These are phyloP conservation scores for Scarus forsteni DNA, from an alignment of 2,797 vertebrate genomes.

Conservation along the genomic window DNA sequence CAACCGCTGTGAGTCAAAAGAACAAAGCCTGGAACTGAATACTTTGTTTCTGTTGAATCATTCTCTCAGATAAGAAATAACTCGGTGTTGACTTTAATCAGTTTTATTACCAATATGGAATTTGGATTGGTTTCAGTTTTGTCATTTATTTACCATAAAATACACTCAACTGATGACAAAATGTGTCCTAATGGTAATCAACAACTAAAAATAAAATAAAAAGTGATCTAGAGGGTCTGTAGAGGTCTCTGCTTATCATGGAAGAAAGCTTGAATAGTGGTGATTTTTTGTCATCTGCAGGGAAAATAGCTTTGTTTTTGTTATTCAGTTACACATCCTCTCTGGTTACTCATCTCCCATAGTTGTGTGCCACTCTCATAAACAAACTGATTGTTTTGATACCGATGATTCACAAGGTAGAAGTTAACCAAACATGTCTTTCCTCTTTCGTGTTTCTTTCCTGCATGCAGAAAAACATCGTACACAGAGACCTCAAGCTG, in stretches of 20 bases:
- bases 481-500: constrained; percentile 98
- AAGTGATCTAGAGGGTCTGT: not conserved
- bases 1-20: not conserved
- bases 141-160: too few species aligned
- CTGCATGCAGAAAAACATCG: constrained; percentile 96
- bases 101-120: too few species aligned
- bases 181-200: too few species aligned
- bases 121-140: too few species aligned
- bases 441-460: constrained; percentile 29
- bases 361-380: constrained; percentile 61
- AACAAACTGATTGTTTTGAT: constrained; percentile 63
- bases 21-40: not conserved
- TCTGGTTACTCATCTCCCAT: constrained; percentile 63
- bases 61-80: too few species aligned
- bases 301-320: constrained; percentile 43
- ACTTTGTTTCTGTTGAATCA: not conserved
- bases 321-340: constrained; percentile 34
- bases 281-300: constrained; percentile 8
- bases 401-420: constrained; percentile 52
- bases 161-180: too few species aligned
- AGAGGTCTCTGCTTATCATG: constrained; percentile 3
- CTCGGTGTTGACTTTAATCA: too few species aligned
- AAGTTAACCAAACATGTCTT: constrained; percentile 33
- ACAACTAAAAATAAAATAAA: not conserved
- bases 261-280: constrained; percentile 1